Evolutionary conservation across 2,888 invertebrate genomes (phyloP), one percentile per base, ranked within the genome.

Genomic region (Labia minor): DNA sequence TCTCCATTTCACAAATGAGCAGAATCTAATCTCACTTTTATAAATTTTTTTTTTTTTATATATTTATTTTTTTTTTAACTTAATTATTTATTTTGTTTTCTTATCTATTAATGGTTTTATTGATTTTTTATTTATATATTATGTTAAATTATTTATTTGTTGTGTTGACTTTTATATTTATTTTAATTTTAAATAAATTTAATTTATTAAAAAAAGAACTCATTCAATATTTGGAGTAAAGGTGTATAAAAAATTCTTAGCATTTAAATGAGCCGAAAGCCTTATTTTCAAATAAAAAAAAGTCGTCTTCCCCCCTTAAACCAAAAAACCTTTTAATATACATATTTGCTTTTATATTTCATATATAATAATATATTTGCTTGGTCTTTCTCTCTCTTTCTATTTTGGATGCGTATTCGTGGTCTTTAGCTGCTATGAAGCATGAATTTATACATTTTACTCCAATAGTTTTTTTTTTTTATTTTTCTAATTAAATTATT

Each of bases 1-100:
- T 49, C 49, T 49, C 49, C 49, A 49, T 49, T 49, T 49, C 49
- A 49, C 49, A 49, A 49, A 49, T 49, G 49, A 49, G 49, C 49
- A 49, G 49, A 49, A 49, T n/a, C 26, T 26, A 61, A 61, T 61
- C 19, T 61, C 19, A 18, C 61, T 18, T 18, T 18, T n/a, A n/a
- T n/a, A n/a, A n/a, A n/a, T n/a, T n/a, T n/a, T n/a, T n/a, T n/a
- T 18, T 18, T 61, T 6, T 61, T 61, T 18, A 61, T 18, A 4
- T 61, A 16, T 62, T 18, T 62, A 18, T 61, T 18, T 61, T 19
- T 10, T 18, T 18, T 10, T 61, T 10, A 10, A 61, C 14, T 18
- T 33, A 33, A 33, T 33, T 33, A 33, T 11, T 33, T 8, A 33
- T 33, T 8, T 33, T 33, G 6, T 8, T 33, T 33, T 33, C n/a